These are phyloP conservation scores for Orbicella faveolata DNA, from an alignment of 64 coral and sea anemone genomes.

Conservation along the genomic window DNA sequence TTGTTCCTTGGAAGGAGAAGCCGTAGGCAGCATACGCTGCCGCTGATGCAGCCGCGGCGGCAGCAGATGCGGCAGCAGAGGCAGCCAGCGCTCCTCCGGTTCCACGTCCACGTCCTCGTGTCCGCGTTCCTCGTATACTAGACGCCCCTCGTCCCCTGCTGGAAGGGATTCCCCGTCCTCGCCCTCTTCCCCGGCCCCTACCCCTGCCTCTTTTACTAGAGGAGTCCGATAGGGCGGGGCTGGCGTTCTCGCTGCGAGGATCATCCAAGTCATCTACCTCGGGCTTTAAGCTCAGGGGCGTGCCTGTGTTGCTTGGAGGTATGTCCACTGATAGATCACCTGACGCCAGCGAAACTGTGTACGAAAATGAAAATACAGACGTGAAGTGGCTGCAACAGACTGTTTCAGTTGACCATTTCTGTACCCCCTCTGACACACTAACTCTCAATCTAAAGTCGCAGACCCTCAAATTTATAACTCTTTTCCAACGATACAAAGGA, in stretches of 20 bases:
- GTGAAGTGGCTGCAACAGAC: neutral
- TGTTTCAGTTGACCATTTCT: neutral
- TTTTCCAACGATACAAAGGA: too few species aligned
- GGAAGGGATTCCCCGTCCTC: conserved; percentile 27
- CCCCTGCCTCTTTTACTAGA: conserved; percentile 58
- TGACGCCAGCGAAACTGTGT: conserved; percentile 70
- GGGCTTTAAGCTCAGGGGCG: conserved; percentile 63
- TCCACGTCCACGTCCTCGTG: conserved; percentile 82
- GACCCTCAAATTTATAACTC: too few species aligned
- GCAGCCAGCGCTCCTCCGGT: conserved; percentile 90
- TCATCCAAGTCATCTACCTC: conserved; percentile 82
- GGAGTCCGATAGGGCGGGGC: conserved; percentile 43
- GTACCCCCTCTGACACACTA: too few species aligned
- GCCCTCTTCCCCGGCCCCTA: conserved; percentile 66
- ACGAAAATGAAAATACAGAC: neutral
- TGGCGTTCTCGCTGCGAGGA: conserved; percentile 65
- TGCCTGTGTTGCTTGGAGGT: conserved; percentile 49
- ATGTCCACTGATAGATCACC: conserved; percentile 75
- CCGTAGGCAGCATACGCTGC: conserved; percentile 96
- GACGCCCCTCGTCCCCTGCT: conserved; percentile 58
- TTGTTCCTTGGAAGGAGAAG: conserved; percentile 90
- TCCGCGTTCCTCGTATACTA: conserved; percentile 64
- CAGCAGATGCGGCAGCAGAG: conserved; percentile 91
- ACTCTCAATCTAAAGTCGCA: too few species aligned
- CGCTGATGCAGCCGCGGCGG: conserved; percentile 90